Percentiles rank a stretch among this genome's conserved stretches.
These are phyloP conservation scores for Cremastinae sp. DNA, from an alignment of 2,888 invertebrate genomes.

Conservation along the genomic window DNA sequence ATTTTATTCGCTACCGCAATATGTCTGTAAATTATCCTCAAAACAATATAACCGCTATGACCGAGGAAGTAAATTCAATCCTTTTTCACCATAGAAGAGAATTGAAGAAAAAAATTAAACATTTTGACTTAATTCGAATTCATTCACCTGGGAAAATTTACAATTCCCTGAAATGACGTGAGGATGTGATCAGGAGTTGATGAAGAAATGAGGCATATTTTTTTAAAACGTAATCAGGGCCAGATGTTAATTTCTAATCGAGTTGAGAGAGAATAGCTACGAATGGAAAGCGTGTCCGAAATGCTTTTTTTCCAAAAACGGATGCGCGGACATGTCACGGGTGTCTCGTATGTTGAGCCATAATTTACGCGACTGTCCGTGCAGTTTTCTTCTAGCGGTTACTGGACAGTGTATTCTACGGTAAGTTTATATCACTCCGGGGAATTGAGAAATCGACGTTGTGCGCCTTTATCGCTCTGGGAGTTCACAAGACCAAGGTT, in stretches of 20 bases:
- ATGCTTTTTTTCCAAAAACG: not conserved
- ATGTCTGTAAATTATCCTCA: conserved; percentile 10
- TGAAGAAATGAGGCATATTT: conserved; percentile 32
- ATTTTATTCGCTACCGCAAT: conserved; percentile 7
- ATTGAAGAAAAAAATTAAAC: too few species aligned
- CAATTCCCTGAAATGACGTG: too few species aligned
- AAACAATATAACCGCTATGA: too few species aligned
- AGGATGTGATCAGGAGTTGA: too few species aligned
- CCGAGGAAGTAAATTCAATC: too few species aligned
- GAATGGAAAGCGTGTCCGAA: conserved; percentile 1
- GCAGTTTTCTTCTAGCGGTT: conserved; percentile 16
- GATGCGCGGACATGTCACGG: conserved; percentile 20
- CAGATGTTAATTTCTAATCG: conserved; percentile 13
- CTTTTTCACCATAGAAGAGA: too few species aligned
- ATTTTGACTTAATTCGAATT: too few species aligned
- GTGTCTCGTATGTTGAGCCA: conserved; percentile 3
- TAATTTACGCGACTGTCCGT: conserved; percentile 34
- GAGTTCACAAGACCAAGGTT: conserved; percentile 18
- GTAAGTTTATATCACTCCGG: conserved; percentile 42
- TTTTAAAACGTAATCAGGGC: conserved; percentile 42
- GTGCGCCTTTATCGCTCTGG: conserved; percentile 28
- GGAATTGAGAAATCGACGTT: conserved; percentile 51
- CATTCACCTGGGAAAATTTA: too few species aligned
- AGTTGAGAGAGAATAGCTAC: conserved; percentile 5
- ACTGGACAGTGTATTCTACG: conserved; percentile 18